Evolutionary conservation across 2,113 vertebrate species (phyloP).

Genomic region (Pimephales promelas): DNA sequence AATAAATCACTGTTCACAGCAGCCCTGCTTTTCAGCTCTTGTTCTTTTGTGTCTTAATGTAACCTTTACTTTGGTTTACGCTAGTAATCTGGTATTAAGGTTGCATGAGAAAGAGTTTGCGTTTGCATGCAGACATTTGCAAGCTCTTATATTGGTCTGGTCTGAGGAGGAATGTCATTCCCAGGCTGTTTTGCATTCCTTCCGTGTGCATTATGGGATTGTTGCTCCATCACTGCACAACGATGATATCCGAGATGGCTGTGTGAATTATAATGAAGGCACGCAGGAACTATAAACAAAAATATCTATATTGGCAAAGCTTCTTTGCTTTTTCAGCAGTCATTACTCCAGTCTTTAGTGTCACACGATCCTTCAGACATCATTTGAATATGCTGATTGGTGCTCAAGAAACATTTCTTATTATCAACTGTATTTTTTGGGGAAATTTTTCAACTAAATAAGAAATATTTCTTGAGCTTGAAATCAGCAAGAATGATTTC

Average conservation of each 20-base stretch:
- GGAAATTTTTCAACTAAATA: no score
- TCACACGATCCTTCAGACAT: not conserved
- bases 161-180: conserved; percentile 69
- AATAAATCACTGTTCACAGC: conserved; percentile 6
- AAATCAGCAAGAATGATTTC: no score
- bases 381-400: not conserved
- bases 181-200: conserved; percentile 71
- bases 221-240: conserved; percentile 12
- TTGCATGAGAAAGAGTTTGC: not conserved
- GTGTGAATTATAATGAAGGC: conserved; percentile 3
- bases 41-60: conserved; percentile 22
- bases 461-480: no score
- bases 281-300: conserved; percentile 12
- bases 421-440: not conserved
- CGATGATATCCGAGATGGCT: not conserved
- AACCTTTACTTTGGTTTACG: conserved; percentile 11
- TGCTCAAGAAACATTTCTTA: not conserved
- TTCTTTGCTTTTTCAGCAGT: not conserved
- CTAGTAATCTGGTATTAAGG: not conserved
- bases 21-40: not conserved
- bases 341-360: not conserved
- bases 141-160: conserved; percentile 57
- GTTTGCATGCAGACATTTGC: not conserved
- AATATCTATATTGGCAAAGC: not conserved
- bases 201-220: conserved; percentile 64